phyloP scores from a whole-genome alignment of 2,113 vertebrate species.

The Tautogolabrus adspersus region DNA sequence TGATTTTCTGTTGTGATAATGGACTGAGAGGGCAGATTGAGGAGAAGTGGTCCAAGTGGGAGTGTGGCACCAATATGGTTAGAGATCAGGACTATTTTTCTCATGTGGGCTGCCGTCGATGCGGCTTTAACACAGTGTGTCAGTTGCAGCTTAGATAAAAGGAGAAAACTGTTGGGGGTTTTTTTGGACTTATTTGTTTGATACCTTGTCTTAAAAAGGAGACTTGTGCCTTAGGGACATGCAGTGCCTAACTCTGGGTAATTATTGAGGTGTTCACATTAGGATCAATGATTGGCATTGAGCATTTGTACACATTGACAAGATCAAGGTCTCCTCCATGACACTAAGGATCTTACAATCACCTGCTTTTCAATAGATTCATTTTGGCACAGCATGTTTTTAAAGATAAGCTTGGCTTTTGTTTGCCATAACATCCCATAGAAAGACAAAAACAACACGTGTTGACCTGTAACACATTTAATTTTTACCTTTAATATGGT shows the following conservation, averaged over 20 bases:
- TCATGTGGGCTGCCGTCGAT: neutral
- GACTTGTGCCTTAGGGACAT: neutral
- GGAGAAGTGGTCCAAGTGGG: constrained; percentile 17
- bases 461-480: too few relatives aligned
- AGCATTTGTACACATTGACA: too few relatives aligned
- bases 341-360: too few relatives aligned
- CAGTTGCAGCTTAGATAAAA: neutral
- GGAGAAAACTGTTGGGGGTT: neutral
- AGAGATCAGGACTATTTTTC: constrained; percentile 5
- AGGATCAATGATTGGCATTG: too few relatives aligned
- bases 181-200: neutral
- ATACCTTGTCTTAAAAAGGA: constrained; percentile 1
- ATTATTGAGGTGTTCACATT: too few relatives aligned
- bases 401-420: too few relatives aligned
- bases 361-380: too few relatives aligned
- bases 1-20: constrained; percentile 27
- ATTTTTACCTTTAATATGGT: too few relatives aligned
- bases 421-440: neutral
- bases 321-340: too few relatives aligned
- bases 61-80: constrained; percentile 6
- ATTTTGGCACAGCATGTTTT: too few relatives aligned
- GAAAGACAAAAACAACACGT: neutral
- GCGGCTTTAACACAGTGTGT: neutral
- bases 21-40: constrained; percentile 27
- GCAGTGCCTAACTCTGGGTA: too few relatives aligned